Conservation (phyloP, 2,113 vertebrate genomes). For the Callopanchax toddi region DNA sequence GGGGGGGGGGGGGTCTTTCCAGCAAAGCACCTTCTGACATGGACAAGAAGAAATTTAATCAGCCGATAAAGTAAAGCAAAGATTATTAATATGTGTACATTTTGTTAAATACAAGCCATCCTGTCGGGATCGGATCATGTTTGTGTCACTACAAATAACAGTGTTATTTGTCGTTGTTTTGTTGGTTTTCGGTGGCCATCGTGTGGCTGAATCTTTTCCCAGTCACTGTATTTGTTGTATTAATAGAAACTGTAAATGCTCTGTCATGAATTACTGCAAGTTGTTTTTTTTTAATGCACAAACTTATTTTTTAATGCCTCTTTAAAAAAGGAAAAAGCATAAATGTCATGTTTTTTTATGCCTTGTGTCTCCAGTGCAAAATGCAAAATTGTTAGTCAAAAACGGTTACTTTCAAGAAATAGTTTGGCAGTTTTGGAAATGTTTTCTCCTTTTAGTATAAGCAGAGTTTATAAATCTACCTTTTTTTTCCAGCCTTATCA, state of each 20-base stretch:
- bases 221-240: constrained; percentile 55
- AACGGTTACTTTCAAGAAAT: background rate
- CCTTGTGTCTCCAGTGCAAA: constrained; percentile 1
- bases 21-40: constrained; percentile 58
- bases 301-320: constrained; percentile 11
- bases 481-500: too few relatives aligned
- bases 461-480: too few relatives aligned
- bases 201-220: constrained; percentile 52
- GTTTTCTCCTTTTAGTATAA: too few relatives aligned
- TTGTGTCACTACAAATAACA: constrained; percentile 64
- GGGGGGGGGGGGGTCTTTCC: constrained; percentile 8
- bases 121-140: constrained; percentile 15
- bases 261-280: constrained; percentile 45
- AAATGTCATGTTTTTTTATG: background rate
- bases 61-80: constrained; percentile 25
- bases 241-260: constrained; percentile 47
- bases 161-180: constrained; percentile 53
- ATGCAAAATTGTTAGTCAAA: background rate
- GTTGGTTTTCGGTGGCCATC: constrained; percentile 46
- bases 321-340: background rate
- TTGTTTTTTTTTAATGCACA: constrained; percentile 16
- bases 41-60: constrained; percentile 5
- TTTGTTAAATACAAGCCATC: constrained; percentile 40
- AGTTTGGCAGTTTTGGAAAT: background rate
- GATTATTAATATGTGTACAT: constrained; percentile 31